phyloP scores from a whole-genome alignment of 1,140 invertebrate species.

The Drosophila prosaltans region DNA sequence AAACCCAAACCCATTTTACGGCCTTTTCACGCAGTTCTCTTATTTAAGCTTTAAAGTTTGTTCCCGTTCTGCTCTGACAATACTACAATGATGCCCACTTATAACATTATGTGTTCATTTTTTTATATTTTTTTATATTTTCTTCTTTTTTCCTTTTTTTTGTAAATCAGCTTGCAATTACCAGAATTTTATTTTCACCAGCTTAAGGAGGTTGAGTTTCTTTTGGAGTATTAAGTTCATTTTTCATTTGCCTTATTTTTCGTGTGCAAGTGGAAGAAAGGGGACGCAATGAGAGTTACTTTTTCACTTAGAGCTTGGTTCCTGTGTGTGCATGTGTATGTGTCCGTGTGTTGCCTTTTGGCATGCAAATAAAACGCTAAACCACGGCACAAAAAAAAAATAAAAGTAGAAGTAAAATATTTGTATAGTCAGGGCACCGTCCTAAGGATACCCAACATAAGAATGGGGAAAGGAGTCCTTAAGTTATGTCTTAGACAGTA shows the following conservation, averaged over 20 bases:
- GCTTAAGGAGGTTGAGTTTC: conserved; percentile 26
- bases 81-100: conserved; percentile 7
- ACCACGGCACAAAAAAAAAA: conserved; percentile 7
- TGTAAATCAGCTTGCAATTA: conserved; percentile 79
- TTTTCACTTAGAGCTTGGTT: conserved; percentile 67
- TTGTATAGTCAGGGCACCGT: background rate
- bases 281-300: conserved; percentile 54
- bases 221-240: conserved; percentile 78
- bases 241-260: conserved; percentile 75
- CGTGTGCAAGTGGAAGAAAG: conserved; percentile 57
- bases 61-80: too few species aligned
- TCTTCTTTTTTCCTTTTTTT: conserved; percentile 36
- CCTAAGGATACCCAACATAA: background rate
- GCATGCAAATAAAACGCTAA: conserved; percentile 72
- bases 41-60: conserved; percentile 25
- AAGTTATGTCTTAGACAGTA: too few species aligned
- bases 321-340: conserved; percentile 49
- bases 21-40: conserved; percentile 6
- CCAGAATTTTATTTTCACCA: conserved; percentile 31
- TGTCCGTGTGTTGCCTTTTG: conserved; percentile 56
- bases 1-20: conserved; percentile 29
- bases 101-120: conserved; percentile 29
- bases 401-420: background rate
- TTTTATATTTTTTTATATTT: background rate
- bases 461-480: too few species aligned